These are phyloP conservation scores for Orientallactaga sibirica DNA, from an alignment of 2,797 vertebrate genomes.

Conservation along the genomic window DNA sequence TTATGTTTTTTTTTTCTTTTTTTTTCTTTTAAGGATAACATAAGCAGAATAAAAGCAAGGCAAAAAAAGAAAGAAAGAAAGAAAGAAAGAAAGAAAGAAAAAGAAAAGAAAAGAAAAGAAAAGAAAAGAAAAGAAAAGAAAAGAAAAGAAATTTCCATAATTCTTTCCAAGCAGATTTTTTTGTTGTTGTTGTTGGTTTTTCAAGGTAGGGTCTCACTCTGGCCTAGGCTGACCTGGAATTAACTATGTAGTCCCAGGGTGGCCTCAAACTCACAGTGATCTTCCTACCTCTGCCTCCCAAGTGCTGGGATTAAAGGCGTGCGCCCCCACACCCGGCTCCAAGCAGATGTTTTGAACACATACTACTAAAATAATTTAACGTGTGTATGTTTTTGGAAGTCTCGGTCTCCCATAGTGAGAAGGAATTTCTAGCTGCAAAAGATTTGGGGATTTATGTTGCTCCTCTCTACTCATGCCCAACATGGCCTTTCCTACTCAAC, in stretches of 20 bases:
- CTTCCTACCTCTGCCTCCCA: no score
- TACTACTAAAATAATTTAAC: background rate
- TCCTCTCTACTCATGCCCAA: background rate
- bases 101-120: no score
- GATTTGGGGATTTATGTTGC: background rate
- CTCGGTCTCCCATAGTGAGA: background rate
- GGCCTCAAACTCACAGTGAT: no score
- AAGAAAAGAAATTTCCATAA: background rate
- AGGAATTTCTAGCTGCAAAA: background rate
- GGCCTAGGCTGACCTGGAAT: no score
- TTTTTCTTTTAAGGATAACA: background rate
- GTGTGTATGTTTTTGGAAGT: background rate
- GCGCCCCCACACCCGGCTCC: no score
- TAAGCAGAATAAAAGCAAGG: background rate
- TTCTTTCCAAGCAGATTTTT: background rate
- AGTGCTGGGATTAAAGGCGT: no score
- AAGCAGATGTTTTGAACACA: background rate
- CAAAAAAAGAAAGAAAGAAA: no score
- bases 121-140: no score
- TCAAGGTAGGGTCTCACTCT: no score
- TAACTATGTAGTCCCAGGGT: no score
- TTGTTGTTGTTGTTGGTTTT: no score
- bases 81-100: no score
- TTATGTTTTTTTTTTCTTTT: background rate
- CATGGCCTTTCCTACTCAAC: background rate